phyloP scores from a whole-genome alignment of 2,113 vertebrate genomes.

The cat (Felis catus) region F.catus_Fca126_mat1.0 CM031417.1:134066501-134067000 shows the following conservation, averaged over 20 bases:
- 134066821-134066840: background rate
- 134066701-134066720: background rate
- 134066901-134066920: background rate
- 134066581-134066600: background rate
- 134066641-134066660: background rate
- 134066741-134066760: background rate
- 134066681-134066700: background rate
- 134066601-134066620: background rate
- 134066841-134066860: background rate
- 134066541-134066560: no score
- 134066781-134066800: background rate
- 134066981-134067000: conserved; percentile 1
- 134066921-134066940: background rate
- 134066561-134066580: background rate
- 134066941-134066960: background rate
- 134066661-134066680: background rate
- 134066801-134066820: background rate
- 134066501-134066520: background rate
- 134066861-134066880: background rate
- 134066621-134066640: background rate
- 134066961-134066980: background rate
- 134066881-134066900: background rate
- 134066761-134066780: background rate
- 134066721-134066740: background rate
- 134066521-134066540: no score